Evolutionary conservation across 1,140 invertebrate genomes (phyloP).

Genomic region (Portunus trituberculatus): DNA sequence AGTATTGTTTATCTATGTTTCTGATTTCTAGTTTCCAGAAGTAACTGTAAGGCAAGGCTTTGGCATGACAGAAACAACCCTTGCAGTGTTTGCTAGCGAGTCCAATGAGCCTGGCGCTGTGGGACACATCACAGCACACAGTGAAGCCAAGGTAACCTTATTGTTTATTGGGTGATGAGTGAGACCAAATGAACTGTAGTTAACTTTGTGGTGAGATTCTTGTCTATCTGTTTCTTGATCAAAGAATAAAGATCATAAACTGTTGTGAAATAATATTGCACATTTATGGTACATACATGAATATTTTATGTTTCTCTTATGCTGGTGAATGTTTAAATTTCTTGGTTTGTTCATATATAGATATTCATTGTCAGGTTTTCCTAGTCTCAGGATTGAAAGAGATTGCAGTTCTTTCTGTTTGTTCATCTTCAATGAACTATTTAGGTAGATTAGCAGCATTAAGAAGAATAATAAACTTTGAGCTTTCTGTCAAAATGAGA

Average conservation of each 20-base stretch:
- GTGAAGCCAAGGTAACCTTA: conserved; percentile 61
- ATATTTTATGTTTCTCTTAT: too few species aligned
- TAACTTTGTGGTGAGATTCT: background rate
- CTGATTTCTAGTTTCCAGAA: conserved; percentile 52
- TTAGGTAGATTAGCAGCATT: too few species aligned
- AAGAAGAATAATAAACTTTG: too few species aligned
- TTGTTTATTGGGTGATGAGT: background rate
- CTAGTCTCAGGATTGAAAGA: too few species aligned
- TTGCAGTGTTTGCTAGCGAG: conserved; percentile 47
- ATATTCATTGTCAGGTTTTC: too few species aligned
- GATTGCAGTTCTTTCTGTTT: too few species aligned
- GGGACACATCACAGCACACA: conserved; percentile 51
- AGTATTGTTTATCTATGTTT: background rate
- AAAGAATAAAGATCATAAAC: background rate
- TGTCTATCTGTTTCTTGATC: background rate
- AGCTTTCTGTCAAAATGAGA: too few species aligned
- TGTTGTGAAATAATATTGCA: too few species aligned
- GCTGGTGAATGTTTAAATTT: too few species aligned
- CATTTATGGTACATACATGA: too few species aligned
- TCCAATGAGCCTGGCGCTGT: conserved; percentile 50
- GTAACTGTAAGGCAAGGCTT: conserved; percentile 65
- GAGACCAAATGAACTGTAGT: background rate
- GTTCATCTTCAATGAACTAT: too few species aligned
- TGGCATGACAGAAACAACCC: conserved; percentile 64
- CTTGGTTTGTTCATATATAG: too few species aligned